Evolutionary conservation across 2,888 invertebrate genomes (phyloP), one percentile per base, ranked within the genome.

Genomic region (Parochlus steinenii): DNA sequence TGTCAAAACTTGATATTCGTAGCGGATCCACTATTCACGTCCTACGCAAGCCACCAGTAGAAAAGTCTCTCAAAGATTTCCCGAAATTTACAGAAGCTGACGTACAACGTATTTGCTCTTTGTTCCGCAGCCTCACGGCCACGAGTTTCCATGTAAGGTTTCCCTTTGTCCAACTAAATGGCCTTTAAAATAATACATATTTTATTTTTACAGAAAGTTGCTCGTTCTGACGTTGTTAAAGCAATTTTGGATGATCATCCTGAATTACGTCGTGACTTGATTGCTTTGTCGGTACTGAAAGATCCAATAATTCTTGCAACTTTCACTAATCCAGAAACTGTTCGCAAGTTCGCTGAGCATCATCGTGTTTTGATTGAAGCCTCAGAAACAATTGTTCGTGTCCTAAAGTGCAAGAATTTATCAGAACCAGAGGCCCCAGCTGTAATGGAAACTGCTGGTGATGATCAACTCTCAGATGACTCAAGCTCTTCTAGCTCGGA

Each of bases 341-440:
- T 76, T 1, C 62, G 67, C 45, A 71, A 73, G 47, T 63, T 77
- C 5, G 65, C 72, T 3, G 63, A 71, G 37, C 58, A 65, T 11
- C 77, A 80, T 55, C 79, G 79, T 4, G 59, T 69, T 11, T 63
- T 81, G 29, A 66, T 73, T 12, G 71, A 73, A 44, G 76, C 76
- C 1, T 71, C 75, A 5, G 46, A 53, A 0, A 58, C 52, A 34
- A 57, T 59, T 37, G 55, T 56, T 3, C 55, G 54, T 33, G 55
- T 54, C 6, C 11, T 34, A 3, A 28, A n/a, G 11, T 22, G 28
- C 8, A 22, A 19, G n/a, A 34, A 28, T 12, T 6, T 12, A 2
- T n/a, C 29, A 17, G 20, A 18, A 6, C 18, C 29, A 18, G n/a
- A 16, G 3, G 12, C n/a, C 8, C 30, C 19, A 18, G 4, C 16